A percentile compares a stretch with the other conserved stretches of the same genome.
Conservation (phyloP, 2,888 invertebrate species). For the Elmis aenea region DNA sequence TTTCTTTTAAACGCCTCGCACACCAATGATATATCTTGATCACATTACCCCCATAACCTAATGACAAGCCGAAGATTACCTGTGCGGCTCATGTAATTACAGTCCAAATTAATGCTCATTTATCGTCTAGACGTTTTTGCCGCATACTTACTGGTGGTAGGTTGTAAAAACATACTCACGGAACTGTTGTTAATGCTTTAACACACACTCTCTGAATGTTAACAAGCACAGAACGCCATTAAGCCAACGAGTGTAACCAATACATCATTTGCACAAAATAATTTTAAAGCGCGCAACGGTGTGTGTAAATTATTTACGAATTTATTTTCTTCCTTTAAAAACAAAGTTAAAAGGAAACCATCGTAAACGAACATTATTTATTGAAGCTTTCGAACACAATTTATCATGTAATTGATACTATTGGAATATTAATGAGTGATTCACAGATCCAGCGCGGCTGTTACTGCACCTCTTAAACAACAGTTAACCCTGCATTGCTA, state of each 20-base stretch:
- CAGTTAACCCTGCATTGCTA: constrained; percentile 43
- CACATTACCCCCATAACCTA: constrained; percentile 1
- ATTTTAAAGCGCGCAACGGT: too few relatives aligned
- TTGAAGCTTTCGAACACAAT: not conserved
- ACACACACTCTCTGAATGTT: constrained; percentile 43
- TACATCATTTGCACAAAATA: constrained; percentile 20
- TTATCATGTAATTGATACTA: not conserved
- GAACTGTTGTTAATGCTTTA: constrained; percentile 42
- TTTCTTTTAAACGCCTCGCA: too few relatives aligned
- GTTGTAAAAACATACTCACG: constrained; percentile 41
- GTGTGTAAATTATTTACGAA: too few relatives aligned
- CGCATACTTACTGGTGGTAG: constrained; percentile 21
- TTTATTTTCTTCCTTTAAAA: too few relatives aligned
- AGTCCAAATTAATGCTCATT: constrained; percentile 22
- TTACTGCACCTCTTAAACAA: constrained; percentile 42
- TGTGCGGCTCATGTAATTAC: constrained; percentile 19
- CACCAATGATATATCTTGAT: too few relatives aligned
- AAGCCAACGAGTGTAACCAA: constrained; percentile 26
- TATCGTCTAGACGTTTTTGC: constrained; percentile 25
- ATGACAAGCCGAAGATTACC: constrained; percentile 2
- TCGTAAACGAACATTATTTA: constrained; percentile 1
- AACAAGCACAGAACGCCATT: constrained; percentile 38
- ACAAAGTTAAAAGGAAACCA: too few relatives aligned
- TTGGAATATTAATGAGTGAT: constrained; percentile 29
- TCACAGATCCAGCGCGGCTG: constrained; percentile 38